These are phyloP conservation scores for Columba guinea DNA, from an alignment of 2,797 vertebrate genomes.

Conservation along the genomic window DNA sequence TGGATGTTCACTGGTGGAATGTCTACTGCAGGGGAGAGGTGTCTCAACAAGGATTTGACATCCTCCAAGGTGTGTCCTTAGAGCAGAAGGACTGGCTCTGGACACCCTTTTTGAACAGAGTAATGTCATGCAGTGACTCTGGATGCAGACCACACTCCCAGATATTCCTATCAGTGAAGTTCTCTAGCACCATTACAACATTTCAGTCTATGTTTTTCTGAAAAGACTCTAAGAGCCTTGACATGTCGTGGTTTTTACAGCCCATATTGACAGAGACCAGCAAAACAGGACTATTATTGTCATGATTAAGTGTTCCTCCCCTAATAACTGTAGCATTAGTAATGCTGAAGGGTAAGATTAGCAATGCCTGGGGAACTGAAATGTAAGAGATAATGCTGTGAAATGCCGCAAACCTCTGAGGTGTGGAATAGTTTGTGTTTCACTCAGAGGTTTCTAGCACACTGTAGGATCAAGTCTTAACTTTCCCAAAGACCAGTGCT, in stretches of 20 bases:
- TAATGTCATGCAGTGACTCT: rapidly evolving
- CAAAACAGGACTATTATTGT: not conserved
- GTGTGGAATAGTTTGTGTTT: not conserved
- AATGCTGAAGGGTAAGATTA: not conserved
- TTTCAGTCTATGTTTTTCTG: not conserved
- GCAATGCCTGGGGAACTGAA: not conserved
- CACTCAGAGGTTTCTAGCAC: not conserved
- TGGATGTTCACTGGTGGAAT: not conserved
- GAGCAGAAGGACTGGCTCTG: not conserved
- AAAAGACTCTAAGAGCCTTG: not conserved
- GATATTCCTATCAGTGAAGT: not conserved
- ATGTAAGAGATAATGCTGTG: not conserved
- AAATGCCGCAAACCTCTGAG: not conserved
- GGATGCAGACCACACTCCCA: not conserved
- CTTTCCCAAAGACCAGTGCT: not conserved
- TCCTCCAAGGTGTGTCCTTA: not conserved
- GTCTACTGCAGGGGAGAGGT: not conserved
- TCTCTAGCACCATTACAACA: not conserved
- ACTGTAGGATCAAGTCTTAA: not conserved
- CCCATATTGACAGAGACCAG: not conserved
- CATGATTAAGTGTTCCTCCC: not conserved
- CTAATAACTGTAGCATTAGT: not conserved
- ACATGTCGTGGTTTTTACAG: not conserved
- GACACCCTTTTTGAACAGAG: not conserved
- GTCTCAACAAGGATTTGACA: not conserved